A percentile compares a stretch with the other conserved stretches of the same genome.
Conservation (phyloP, 1,140 invertebrate species). For the Xylocopa sonorina region DNA sequence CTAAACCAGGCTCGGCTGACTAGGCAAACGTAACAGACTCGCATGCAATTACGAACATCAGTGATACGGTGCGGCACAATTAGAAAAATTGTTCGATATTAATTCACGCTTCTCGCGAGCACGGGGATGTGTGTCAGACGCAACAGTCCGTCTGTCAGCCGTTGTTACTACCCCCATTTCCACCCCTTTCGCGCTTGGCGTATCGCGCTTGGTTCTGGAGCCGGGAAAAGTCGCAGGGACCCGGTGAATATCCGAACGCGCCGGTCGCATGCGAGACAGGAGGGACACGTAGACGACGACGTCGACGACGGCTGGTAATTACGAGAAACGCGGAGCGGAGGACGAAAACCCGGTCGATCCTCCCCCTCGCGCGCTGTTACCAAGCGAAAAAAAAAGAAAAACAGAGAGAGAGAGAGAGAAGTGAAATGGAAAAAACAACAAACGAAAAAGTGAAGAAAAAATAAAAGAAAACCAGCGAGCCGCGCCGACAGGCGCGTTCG, state of each 20-base stretch:
- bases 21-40: no score
- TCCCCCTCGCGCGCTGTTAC: not conserved
- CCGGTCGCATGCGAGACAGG: slow-evolving; percentile 15
- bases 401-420: not conserved
- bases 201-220: no score
- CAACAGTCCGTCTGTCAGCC: no score
- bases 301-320: slow-evolving; percentile 1
- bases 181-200: slow-evolving; percentile 37
- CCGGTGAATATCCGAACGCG: slow-evolving; percentile 43
- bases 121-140: no score
- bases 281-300: not conserved
- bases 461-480: not conserved
- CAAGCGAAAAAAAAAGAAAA: not conserved
- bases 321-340: not conserved
- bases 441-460: no score
- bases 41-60: no score
- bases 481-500: slow-evolving; percentile 24
- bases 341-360: slow-evolving; percentile 8
- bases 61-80: no score
- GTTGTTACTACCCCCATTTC: not conserved
- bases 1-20: no score
- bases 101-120: no score
- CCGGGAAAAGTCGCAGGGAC: slow-evolving; percentile 46
- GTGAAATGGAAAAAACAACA: no score
- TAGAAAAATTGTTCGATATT: no score